Evolutionary conservation across 1,140 invertebrate species (phyloP).

Genomic region (Heliconius himera): DNA sequence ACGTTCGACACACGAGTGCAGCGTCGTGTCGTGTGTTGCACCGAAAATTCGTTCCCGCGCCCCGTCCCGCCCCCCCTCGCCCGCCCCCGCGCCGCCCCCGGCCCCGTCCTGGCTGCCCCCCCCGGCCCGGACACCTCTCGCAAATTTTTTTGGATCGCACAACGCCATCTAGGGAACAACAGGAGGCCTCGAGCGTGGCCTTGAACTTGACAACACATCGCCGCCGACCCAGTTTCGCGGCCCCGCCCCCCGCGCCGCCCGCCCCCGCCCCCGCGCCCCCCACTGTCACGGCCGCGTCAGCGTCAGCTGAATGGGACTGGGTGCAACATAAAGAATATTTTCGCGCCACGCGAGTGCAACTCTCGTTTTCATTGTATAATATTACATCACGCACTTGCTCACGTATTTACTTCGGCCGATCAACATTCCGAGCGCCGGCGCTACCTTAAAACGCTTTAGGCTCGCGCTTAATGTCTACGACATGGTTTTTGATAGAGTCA

Average conservation of each 20-base stretch:
- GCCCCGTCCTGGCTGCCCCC: slow-evolving; percentile 20
- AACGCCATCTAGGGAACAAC: slow-evolving; percentile 75
- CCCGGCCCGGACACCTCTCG: slow-evolving; percentile 48
- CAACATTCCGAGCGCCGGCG: slow-evolving; percentile 48
- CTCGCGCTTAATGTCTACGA: slow-evolving; percentile 8
- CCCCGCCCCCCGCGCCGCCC: no score
- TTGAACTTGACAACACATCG: slow-evolving; percentile 77
- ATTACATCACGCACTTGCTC: slow-evolving; percentile 63
- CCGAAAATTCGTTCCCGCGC: slow-evolving; percentile 77
- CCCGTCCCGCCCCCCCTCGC: slow-evolving; percentile 55
- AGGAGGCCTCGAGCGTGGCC: slow-evolving; percentile 63
- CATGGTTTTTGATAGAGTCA: neutral
- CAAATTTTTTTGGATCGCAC: slow-evolving; percentile 73
- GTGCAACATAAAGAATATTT: slow-evolving; percentile 63
- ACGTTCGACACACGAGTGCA: slow-evolving; percentile 77
- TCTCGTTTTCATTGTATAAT: slow-evolving; percentile 72
- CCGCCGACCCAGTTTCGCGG: slow-evolving; percentile 72
- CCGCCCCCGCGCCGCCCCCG: slow-evolving; percentile 30
- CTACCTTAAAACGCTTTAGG: slow-evolving; percentile 33
- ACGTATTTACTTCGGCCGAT: slow-evolving; percentile 57
- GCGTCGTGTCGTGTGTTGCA: slow-evolving; percentile 75
- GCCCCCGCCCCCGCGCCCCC: slow-evolving; percentile 26
- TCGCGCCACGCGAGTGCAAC: slow-evolving; percentile 56
- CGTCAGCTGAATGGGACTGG: slow-evolving; percentile 67
- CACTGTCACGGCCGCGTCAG: slow-evolving; percentile 58